Percentiles rank a stretch among this genome's conserved stretches.
These are phyloP conservation scores for Synergus gifuensis DNA, from an alignment of 2,888 invertebrate genomes.

Conservation along the genomic window DNA sequence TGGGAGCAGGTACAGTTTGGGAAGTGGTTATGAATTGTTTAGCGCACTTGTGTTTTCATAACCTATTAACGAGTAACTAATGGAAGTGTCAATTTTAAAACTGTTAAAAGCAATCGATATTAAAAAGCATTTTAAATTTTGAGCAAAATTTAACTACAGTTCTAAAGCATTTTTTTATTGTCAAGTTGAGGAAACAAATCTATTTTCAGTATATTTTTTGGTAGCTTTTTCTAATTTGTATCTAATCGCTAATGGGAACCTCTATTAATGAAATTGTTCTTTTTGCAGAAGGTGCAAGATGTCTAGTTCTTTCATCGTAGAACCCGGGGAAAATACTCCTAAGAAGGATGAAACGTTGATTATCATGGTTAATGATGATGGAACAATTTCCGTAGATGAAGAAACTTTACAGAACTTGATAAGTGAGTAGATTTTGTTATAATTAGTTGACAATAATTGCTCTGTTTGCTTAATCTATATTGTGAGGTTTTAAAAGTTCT, in stretches of 20 bases:
- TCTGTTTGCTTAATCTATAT: background rate
- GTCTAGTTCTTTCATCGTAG: slow-evolving; percentile 74
- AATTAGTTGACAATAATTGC: background rate
- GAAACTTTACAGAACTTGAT: slow-evolving; percentile 88
- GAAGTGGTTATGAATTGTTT: background rate
- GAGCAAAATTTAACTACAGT: no score
- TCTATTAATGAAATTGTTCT: background rate
- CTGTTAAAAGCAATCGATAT: no score
- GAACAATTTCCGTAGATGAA: slow-evolving; percentile 89
- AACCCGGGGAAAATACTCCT: slow-evolving; percentile 67
- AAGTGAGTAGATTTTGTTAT: slow-evolving; percentile 80
- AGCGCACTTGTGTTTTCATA: slow-evolving; percentile 29
- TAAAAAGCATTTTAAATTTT: no score
- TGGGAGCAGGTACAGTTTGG: background rate
- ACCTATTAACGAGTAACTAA: slow-evolving; percentile 30
- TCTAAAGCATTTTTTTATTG: no score
- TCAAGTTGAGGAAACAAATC: no score
- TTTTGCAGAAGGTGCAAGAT: slow-evolving; percentile 60
- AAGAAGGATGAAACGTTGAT: slow-evolving; percentile 87
- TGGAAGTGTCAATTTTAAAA: background rate
- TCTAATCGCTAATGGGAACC: background rate
- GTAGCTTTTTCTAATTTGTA: background rate
- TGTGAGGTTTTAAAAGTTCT: background rate
- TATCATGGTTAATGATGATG: slow-evolving; percentile 92
- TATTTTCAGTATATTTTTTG: background rate